Conservation (phyloP, 2,797 vertebrate genomes). For the Anolis apletophallus region DNA sequence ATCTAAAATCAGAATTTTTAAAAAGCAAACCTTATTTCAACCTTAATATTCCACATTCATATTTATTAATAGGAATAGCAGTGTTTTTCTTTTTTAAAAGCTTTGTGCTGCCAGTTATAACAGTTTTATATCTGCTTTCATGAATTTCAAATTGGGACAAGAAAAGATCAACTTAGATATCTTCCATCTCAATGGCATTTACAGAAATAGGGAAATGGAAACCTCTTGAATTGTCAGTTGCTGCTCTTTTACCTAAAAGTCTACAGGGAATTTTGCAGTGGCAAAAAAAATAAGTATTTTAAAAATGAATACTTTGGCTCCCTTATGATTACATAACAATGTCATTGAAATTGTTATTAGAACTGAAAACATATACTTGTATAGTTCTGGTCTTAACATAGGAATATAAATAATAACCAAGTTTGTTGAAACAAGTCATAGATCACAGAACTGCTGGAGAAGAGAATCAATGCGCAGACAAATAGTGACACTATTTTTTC, state of each 20-base stretch:
- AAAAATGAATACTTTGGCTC: slow-evolving; percentile 75
- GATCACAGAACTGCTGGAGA: background rate
- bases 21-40: slow-evolving; percentile 3
- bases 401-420: background rate
- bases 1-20: background rate
- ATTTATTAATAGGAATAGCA: slow-evolving; percentile 36
- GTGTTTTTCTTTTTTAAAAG: background rate
- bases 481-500: background rate
- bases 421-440: background rate
- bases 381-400: background rate
- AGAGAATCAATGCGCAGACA: background rate
- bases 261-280: slow-evolving; percentile 69
- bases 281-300: slow-evolving; percentile 62
- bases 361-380: slow-evolving; percentile 66
- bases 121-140: slow-evolving; percentile 18
- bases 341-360: slow-evolving; percentile 66
- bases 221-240: slow-evolving; percentile 65
- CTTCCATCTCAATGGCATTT: slow-evolving; percentile 44
- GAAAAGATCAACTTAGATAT: slow-evolving; percentile 34
- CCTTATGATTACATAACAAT: slow-evolving; percentile 60
- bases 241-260: slow-evolving; percentile 64
- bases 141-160: slow-evolving; percentile 36
- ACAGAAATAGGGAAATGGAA: slow-evolving; percentile 67
- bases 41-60: slow-evolving; percentile 15
- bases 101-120: slow-evolving; percentile 35